Evolutionary conservation across 2,113 vertebrate genomes (phyloP).

Genomic region (Psittacara wagleri): DNA sequence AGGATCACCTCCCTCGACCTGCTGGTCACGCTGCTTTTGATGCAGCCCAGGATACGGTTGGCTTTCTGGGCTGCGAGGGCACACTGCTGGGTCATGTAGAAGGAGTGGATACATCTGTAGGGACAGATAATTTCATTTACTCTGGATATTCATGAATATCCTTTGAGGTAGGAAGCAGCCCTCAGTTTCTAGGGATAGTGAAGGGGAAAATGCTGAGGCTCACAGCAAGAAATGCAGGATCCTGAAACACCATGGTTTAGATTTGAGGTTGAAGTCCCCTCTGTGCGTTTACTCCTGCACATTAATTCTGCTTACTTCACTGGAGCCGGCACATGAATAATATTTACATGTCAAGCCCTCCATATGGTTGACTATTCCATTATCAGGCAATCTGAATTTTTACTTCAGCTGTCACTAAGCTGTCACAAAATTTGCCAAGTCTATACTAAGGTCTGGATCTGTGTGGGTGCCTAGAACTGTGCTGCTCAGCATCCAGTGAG

Average conservation of each 20-base stretch:
- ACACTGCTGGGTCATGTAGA: background rate
- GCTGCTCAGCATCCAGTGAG: background rate
- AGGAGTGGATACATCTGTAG: background rate
- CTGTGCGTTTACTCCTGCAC: background rate
- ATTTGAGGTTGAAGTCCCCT: background rate
- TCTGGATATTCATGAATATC: background rate
- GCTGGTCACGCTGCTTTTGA: too few species aligned
- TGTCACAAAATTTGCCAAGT: background rate
- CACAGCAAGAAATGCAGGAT: background rate
- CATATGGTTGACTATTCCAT: background rate
- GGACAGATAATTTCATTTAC: background rate
- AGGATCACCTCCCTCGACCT: too few species aligned
- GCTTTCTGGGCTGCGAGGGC: too few species aligned
- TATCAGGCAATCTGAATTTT: background rate
- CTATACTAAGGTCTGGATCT: background rate
- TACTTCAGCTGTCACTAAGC: background rate
- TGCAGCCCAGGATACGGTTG: too few species aligned
- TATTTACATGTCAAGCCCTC: background rate
- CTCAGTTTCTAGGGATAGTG: background rate
- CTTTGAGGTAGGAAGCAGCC: background rate
- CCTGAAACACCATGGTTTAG: background rate
- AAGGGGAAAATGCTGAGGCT: background rate
- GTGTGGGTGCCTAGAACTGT: background rate
- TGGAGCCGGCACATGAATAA: background rate
- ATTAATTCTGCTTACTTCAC: background rate